A percentile compares a stretch with the other conserved stretches of the same genome.
phyloP scores from a whole-genome alignment of 1,140 invertebrate genomes.

The Pomacea maculata region DNA sequence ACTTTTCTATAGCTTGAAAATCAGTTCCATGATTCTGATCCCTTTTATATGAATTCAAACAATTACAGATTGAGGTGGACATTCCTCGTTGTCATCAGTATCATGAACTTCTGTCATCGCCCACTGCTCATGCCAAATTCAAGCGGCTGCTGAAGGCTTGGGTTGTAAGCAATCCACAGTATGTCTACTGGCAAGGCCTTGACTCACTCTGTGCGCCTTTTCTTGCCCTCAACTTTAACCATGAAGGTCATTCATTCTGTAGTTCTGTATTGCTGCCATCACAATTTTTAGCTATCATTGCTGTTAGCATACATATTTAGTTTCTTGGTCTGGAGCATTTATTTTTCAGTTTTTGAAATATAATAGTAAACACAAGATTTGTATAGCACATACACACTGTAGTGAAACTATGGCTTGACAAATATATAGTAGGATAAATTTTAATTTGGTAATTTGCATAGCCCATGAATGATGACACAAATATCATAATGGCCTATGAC shows the following conservation, averaged over 20 bases:
- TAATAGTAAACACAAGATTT: no score
- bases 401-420: not conserved
- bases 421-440: not conserved
- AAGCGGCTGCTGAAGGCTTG: slow-evolving; percentile 96
- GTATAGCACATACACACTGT: no score
- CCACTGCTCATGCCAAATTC: slow-evolving; percentile 81
- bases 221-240: slow-evolving; percentile 95
- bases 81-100: slow-evolving; percentile 99
- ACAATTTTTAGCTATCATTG: no score
- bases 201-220: slow-evolving; percentile 98
- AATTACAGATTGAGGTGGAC: slow-evolving; percentile 92
- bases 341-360: no score
- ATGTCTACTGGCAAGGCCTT: slow-evolving; percentile 99
- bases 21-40: not conserved
- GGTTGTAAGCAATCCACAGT: slow-evolving; percentile 92
- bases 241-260: slow-evolving; percentile 79
- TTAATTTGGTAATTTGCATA: not conserved
- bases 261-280: no score
- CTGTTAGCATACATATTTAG: no score
- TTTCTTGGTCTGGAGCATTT: no score
- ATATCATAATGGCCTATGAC: no score
- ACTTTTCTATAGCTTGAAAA: not conserved
- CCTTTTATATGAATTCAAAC: not conserved
- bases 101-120: slow-evolving; percentile 93
- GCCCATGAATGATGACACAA: no score